Evolutionary conservation across 2,797 vertebrate genomes (phyloP).

Genomic region (Myiotriccus ornatus): DNA sequence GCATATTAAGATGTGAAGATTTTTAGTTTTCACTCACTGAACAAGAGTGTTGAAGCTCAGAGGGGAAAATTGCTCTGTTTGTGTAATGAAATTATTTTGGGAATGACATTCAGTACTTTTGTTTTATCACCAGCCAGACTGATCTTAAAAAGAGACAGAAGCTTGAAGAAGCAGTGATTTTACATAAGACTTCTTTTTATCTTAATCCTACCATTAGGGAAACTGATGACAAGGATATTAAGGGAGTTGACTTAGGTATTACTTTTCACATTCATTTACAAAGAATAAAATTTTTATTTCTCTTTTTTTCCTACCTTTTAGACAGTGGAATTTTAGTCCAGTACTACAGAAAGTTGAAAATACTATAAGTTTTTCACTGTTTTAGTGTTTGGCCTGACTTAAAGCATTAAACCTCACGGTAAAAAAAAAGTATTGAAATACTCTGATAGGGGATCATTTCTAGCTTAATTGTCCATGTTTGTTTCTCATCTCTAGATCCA

Average conservation of each 20-base stretch:
- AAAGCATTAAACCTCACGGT: neutral
- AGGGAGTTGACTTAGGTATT: neutral
- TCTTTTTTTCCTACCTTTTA: neutral
- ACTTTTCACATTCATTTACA: neutral
- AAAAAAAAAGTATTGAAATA: neutral
- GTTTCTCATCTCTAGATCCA: neutral
- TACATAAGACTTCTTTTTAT: neutral
- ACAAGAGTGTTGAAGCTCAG: neutral
- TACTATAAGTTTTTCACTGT: neutral
- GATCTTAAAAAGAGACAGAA: neutral
- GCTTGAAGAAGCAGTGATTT: neutral
- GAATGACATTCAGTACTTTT: neutral
- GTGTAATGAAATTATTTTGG: conserved; percentile 5
- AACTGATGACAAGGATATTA: neutral
- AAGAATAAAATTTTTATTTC: neutral
- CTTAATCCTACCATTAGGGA: neutral
- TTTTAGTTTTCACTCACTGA: neutral
- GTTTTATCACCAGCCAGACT: neutral
- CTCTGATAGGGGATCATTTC: neutral
- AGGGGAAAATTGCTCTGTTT: neutral
- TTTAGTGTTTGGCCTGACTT: neutral
- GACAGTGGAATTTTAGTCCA: neutral
- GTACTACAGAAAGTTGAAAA: neutral
- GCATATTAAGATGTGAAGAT: neutral
- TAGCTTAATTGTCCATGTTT: neutral